Percentiles rank a stretch among this genome's conserved stretches.
These are phyloP conservation scores for Aplochiton taeniatus DNA, from an alignment of 2,797 vertebrate species.

Conservation along the genomic window DNA sequence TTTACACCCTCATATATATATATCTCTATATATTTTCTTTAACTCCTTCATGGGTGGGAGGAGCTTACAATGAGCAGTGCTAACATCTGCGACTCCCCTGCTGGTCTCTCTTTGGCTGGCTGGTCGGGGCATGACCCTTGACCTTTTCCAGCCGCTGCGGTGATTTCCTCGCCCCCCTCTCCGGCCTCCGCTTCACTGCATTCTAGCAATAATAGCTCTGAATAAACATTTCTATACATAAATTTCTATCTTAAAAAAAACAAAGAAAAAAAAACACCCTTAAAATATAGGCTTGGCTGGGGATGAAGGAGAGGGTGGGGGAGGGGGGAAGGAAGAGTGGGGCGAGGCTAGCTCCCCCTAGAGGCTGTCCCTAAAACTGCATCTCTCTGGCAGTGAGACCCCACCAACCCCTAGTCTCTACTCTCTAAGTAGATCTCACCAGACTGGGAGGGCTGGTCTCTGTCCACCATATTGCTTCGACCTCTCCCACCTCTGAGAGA, in stretches of 20 bases:
- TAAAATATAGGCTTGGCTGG: conserved; percentile 77
- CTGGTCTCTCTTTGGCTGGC: conserved; percentile 47
- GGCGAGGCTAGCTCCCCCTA: conserved; percentile 23
- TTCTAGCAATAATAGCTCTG: conserved; percentile 83
- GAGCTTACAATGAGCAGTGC: conserved; percentile 77
- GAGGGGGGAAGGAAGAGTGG: conserved; percentile 19
- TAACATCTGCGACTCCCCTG: conserved; percentile 78
- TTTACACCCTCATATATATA: conserved; percentile 80
- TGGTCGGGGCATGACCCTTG: conserved; percentile 30
- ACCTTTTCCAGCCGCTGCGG: conserved; percentile 36
- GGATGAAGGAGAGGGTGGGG: conserved; percentile 67
- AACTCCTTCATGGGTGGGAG: conserved; percentile 59
- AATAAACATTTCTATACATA: conserved; percentile 87
- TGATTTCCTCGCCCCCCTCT: conserved; percentile 65
- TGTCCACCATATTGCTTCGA: conserved; percentile 21
- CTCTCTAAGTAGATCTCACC: neutral
- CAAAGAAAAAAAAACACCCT: conserved; percentile 72
- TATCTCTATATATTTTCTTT: conserved; percentile 40
- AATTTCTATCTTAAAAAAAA: conserved; percentile 76
- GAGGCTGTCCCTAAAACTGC: conserved; percentile 30
- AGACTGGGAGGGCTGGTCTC: conserved; percentile 28
- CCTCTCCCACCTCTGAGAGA: conserved; percentile 18
- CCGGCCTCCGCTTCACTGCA: conserved; percentile 74
- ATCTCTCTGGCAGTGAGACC: neutral
- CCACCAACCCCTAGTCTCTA: conserved; percentile 14